These are phyloP conservation scores for Morus bassanus DNA, from an alignment of 2,797 vertebrate species.

Conservation along the genomic window DNA sequence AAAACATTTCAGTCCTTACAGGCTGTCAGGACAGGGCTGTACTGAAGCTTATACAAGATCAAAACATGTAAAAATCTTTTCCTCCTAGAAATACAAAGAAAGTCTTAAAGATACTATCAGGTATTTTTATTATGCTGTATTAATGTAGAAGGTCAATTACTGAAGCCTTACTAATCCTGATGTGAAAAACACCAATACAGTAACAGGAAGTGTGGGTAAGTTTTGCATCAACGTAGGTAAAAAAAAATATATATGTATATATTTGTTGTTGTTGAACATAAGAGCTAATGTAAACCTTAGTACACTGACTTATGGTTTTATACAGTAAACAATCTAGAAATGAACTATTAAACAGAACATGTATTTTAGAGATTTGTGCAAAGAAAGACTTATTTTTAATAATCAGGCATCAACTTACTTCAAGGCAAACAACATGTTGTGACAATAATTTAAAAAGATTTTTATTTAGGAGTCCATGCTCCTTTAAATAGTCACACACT, in stretches of 20 bases:
- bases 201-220: background rate
- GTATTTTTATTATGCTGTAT: background rate
- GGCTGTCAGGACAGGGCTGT: background rate
- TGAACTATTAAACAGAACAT: background rate
- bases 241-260: background rate
- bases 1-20: background rate
- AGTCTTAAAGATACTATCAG: background rate
- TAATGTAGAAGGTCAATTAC: too few relatives aligned
- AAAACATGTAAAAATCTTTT: background rate
- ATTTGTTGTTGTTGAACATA: background rate
- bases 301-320: background rate
- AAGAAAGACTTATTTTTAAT: background rate
- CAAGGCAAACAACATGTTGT: background rate
- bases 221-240: background rate
- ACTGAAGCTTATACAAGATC: background rate
- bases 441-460: background rate
- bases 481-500: slow-evolving; percentile 69
- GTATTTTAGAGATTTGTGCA: background rate
- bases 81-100: background rate
- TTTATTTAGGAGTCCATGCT: slow-evolving; percentile 34
- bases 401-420: background rate
- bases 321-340: background rate
- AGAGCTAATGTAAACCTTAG: background rate
- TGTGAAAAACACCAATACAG: background rate
- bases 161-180: background rate